Conservation (phyloP, 2,888 invertebrate species). For the Gnatocerus cornutus region DNA sequence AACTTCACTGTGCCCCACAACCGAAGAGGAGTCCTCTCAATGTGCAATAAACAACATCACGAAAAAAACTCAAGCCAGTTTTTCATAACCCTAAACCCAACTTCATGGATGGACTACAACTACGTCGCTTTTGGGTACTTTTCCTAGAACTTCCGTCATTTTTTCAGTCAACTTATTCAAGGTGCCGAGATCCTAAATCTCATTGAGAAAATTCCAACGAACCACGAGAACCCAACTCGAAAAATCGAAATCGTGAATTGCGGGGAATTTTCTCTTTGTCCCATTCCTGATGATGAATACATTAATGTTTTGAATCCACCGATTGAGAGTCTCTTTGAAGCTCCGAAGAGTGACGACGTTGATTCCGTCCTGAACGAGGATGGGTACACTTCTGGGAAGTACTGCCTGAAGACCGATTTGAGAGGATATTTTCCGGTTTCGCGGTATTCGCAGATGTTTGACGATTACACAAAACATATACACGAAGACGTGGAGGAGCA, state of each 20-base stretch:
- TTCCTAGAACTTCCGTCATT: constrained; percentile 47
- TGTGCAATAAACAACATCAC: constrained; percentile 81
- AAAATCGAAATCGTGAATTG: constrained; percentile 60
- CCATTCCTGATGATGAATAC: constrained; percentile 31
- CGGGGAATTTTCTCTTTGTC: constrained; percentile 61
- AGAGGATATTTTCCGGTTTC: constrained; percentile 54
- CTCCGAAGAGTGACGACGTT: background rate
- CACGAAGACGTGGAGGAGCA: background rate
- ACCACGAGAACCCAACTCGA: constrained; percentile 76
- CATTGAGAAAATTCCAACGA: constrained; percentile 77
- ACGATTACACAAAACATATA: constrained; percentile 1
- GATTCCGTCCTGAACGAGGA: constrained; percentile 32
- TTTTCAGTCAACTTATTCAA: constrained; percentile 33
- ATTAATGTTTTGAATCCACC: constrained; percentile 15
- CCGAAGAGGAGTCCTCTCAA: constrained; percentile 80
- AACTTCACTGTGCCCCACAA: constrained; percentile 79
- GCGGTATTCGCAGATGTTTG: constrained; percentile 29
- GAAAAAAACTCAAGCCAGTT: constrained; percentile 81
- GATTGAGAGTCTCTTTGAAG: constrained; percentile 15
- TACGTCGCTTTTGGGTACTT: constrained; percentile 82
- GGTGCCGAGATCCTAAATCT: constrained; percentile 73
- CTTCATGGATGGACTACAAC: constrained; percentile 81
- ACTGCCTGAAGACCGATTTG: constrained; percentile 58
- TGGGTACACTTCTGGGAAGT: constrained; percentile 57
- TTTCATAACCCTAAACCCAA: constrained; percentile 78